Conservation (phyloP, 2,113 vertebrate species). For the Cercopithecus mona region DNA sequence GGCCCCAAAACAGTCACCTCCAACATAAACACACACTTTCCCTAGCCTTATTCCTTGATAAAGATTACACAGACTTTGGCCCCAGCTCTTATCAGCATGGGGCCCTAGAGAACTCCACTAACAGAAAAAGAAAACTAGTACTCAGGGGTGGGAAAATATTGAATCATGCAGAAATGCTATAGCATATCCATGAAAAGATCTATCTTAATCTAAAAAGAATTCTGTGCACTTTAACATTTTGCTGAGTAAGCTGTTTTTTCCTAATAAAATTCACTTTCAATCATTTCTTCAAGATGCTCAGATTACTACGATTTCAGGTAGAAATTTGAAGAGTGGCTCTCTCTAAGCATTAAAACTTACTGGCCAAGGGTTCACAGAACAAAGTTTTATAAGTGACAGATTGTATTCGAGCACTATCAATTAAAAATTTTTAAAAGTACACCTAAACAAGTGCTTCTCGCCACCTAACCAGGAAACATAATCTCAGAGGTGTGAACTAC, state of each 20-base stretch:
- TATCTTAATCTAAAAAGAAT: background rate
- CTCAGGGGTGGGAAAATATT: accelerated
- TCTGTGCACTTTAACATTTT: background rate
- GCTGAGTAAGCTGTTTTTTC: background rate
- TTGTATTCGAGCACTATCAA: background rate
- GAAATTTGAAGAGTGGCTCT: background rate
- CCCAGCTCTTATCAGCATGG: background rate
- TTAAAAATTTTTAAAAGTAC: background rate
- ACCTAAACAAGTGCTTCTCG: background rate
- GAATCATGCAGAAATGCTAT: background rate
- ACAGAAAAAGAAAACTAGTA: background rate
- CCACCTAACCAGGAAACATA: background rate
- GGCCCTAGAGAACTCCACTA: background rate
- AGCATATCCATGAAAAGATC: background rate
- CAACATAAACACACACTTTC: background rate
- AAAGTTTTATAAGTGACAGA: background rate
- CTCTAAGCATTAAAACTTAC: background rate
- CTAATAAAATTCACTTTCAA: background rate
- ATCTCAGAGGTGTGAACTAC: background rate
- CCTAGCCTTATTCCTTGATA: background rate
- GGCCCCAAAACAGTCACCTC: background rate
- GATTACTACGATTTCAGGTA: background rate
- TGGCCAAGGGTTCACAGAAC: background rate
- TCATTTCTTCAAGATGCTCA: background rate
- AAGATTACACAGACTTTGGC: background rate